Conservation (phyloP, 2,797 vertebrate genomes). For the Schizothorax lantsangensis region DNA sequence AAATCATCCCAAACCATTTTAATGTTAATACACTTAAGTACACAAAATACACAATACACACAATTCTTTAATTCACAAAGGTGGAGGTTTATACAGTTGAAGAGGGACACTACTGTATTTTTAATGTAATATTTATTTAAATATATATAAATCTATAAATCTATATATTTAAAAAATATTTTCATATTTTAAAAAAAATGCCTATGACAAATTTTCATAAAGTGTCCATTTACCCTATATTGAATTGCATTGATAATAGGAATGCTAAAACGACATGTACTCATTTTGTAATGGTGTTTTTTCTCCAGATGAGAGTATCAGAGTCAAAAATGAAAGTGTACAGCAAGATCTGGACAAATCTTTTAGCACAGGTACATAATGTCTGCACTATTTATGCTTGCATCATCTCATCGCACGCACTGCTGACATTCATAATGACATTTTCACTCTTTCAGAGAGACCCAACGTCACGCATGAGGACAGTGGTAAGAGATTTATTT, state of each 20-base stretch:
- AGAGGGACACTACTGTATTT: not conserved
- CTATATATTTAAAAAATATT: not conserved
- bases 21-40: not conserved
- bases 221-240: not conserved
- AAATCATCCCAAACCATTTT: not conserved
- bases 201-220: not conserved
- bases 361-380: not conserved
- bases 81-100: not conserved
- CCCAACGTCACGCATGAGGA: not conserved
- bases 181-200: not conserved
- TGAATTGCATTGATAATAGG: not conserved
- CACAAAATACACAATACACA: not conserved
- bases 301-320: conserved; percentile 8
- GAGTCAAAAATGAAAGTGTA: not conserved
- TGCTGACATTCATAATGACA: not conserved
- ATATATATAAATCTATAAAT: too few species aligned
- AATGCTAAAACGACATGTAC: not conserved
- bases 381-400: not conserved
- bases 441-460: conserved; percentile 26
- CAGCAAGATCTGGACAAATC: not conserved
- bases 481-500: conserved; percentile 31
- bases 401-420: not conserved
- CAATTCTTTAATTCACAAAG: not conserved
- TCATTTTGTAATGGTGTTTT: not conserved
- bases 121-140: not conserved